Base-by-base conservation (phyloP, 2,113 vertebrate species). In the Calyptommatus sinebrachiatus region DNA sequence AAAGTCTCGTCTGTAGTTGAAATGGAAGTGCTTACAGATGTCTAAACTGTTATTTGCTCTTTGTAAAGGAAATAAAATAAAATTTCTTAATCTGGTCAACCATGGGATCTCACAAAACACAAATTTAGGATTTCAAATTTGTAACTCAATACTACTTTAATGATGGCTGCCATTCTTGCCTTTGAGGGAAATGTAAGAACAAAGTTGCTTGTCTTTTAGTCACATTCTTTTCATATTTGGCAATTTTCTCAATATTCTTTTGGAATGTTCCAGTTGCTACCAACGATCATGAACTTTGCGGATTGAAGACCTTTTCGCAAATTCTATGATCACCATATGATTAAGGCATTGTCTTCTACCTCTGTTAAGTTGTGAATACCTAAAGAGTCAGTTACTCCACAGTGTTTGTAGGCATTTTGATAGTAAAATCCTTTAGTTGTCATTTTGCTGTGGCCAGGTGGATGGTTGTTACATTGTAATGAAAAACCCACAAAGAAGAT, bases 341-440 rank as follows among this genome's bases (percentile, higher is more conserved):
- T 74, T 65, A 66, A 28, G 29, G 67, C 72, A 73, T 41, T 26
- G 5, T 80, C 5, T 41, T 68, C 53, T 80, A 22, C 60, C 74
- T 80, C 63, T 74, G 21, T 74, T 24, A 29, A 7, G 35, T 7
- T 81, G n/a, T 63, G 69, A 79, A 18, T n/a, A 78, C 31, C 67
- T 61, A 31, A 70, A 70, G 31, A 29, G 50, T 79, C 68, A 79
- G 77, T 62, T 79, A 50, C 63, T 74, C 35, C 29, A 66, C 45
- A 12, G 45, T 41, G 35, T 66, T 76, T 46, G 65, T 29, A 69
- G 71, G 61, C 57, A 41, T 68, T 35, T 68, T 29, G 18, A 65
- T 28, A 28, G 41, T 8, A 9, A 21, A 74, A 18, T 22, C 57
- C 66, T 45, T 28, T 28, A 35, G 61, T 71, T 78, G 31, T 61